phyloP scores from a whole-genome alignment of 2,888 invertebrate species.

The Odontothrips loti region DNA sequence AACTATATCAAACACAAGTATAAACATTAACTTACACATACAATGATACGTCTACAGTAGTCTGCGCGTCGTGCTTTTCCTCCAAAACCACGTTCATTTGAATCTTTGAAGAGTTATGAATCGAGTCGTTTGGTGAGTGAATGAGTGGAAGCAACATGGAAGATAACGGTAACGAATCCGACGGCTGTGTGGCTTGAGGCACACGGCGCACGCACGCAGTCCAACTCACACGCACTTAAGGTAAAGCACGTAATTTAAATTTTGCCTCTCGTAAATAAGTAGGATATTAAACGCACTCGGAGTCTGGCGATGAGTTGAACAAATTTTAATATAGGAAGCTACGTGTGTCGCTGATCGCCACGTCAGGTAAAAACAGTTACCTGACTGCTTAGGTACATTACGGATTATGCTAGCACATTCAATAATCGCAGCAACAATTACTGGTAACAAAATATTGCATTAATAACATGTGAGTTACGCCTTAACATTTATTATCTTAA shows the following conservation, averaged over 20 bases:
- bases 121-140: too few species aligned
- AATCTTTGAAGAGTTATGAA: too few species aligned
- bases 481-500: not conserved
- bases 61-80: constrained; percentile 2
- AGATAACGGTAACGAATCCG: not conserved
- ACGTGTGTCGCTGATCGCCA: too few species aligned
- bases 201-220: not conserved
- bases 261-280: too few species aligned
- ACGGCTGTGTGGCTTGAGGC: too few species aligned
- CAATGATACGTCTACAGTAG: not conserved
- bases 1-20: constrained; percentile 5
- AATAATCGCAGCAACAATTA: not conserved
- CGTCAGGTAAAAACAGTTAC: too few species aligned
- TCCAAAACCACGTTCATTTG: not conserved
- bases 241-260: too few species aligned
- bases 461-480: constrained; percentile 20
- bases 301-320: too few species aligned
- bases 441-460: constrained; percentile 25
- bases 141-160: not conserved
- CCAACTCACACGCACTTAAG: not conserved
- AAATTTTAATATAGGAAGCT: too few species aligned
- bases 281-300: too few species aligned
- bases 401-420: not conserved
- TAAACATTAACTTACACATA: not conserved
- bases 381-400: not conserved